Base-by-base conservation (phyloP, 2,888 invertebrate genomes). In the Standfussiana lucernea region DNA sequence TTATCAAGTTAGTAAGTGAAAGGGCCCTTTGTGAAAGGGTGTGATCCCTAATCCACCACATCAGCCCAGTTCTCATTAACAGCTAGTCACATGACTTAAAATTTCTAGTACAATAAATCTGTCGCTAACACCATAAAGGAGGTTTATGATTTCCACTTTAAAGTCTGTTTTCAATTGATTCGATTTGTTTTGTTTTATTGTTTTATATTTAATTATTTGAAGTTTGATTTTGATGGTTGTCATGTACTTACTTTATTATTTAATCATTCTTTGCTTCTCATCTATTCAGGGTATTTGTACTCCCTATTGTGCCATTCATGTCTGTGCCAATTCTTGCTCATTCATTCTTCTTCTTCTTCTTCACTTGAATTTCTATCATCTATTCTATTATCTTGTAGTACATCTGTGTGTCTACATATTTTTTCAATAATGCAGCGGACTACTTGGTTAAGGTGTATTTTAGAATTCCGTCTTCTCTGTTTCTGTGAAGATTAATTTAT, bases 281-380 rank as follows among this genome's bases (percentile, higher is more conserved):
- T 81, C 67, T 40, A 72, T 62, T 73, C 80, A 87, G 80, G 86
- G 87, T 87, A 75, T 64, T 18, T 70, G 1, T 75, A 70, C 88
- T 88, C 87, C 88, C 88, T 88, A 72, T 53, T 88, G 87, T 87
- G 87, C 87, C 87, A 87, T 88, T 86, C 37, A 78, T 80, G 68
- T 72, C 35, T 86, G 87, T 87, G 87, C 87, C 87, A 87, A 87
- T 79, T 81, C 61, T 53, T 69, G 18, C 32, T 80, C 65, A 56
- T 75, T 70, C 61, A 47, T 61, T 37, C 37, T 8, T 37, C 37
- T 6, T 53, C 53, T n/a, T 50, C 15, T 37, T 72, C 21, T 75
- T 8, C 62, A 59, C 15, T 53, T 59, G 1, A 40, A 40, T 28
- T 72, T 67, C 0, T 35, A 59, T 71, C n/a, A 6, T 56, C 7